A percentile compares a stretch with the other conserved stretches of the same genome.
Evolutionary conservation across 2,797 vertebrate genomes (phyloP).

Genomic region (Smutsia gigantea): DNA sequence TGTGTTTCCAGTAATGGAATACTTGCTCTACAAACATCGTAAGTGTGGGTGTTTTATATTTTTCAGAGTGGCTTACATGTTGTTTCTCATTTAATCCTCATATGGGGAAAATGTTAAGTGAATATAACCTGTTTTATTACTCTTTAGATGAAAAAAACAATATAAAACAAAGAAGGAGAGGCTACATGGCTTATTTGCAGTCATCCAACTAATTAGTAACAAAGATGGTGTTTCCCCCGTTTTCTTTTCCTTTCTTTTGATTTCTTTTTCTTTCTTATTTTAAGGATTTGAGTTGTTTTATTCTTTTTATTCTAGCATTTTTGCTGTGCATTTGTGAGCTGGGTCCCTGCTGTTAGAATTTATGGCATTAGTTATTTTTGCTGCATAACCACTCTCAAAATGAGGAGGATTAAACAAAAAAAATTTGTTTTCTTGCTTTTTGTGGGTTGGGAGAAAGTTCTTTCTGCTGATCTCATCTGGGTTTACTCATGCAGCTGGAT

Average conservation of each 20-base stretch:
- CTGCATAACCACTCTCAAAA: not conserved
- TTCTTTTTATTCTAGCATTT: not conserved
- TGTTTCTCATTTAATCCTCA: not conserved
- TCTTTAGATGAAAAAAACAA: not conserved
- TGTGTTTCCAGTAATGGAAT: not conserved
- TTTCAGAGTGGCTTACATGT: not conserved
- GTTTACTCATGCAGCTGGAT: not conserved
- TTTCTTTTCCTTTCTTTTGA: not conserved
- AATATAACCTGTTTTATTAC: not conserved
- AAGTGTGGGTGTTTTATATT: not conserved
- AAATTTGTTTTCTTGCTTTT: not conserved
- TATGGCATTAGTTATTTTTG: not conserved
- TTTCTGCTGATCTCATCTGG: not conserved
- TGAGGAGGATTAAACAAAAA: not conserved
- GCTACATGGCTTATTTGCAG: not conserved
- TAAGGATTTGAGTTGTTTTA: not conserved
- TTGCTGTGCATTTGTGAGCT: not conserved
- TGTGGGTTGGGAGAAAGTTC: not conserved
- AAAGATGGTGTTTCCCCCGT: not conserved
- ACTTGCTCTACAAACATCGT: not conserved
- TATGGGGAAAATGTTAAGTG: not conserved
- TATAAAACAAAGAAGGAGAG: not conserved
- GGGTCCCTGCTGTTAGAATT: not conserved
- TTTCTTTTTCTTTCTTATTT: not conserved
- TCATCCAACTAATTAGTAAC: not conserved